Evolutionary conservation across 53 echinoderm and acorn worm species (phyloP).

Genomic region (Luidia sarsii): DNA sequence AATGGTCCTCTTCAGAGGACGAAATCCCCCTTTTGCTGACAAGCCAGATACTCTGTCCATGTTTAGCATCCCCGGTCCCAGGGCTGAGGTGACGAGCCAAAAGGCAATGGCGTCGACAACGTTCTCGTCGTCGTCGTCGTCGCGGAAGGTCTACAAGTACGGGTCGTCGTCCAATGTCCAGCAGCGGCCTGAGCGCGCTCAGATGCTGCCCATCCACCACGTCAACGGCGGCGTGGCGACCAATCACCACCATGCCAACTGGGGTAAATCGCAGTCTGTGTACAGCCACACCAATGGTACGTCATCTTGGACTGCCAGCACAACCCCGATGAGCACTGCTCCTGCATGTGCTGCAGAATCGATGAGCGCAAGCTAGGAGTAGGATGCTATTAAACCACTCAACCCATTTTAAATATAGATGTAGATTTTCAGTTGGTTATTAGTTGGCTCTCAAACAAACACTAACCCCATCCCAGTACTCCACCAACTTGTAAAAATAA

Average conservation of each 20-base stretch:
- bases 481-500: too few species aligned
- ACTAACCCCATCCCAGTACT: too few species aligned
- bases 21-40: too few species aligned
- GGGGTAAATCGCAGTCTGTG: conserved; percentile 1
- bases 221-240: conserved; percentile 23
- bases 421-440: too few species aligned
- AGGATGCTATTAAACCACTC: too few species aligned
- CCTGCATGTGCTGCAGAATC: too few species aligned
- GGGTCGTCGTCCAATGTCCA: conserved; percentile 29
- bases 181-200: neutral
- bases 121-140: conserved; percentile 11
- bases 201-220: conserved; percentile 22
- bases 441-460: too few species aligned
- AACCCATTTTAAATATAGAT: too few species aligned
- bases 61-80: neutral
- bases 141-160: conserved; percentile 38
- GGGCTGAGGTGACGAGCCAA: neutral
- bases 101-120: conserved; percentile 34
- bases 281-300: conserved; percentile 49
- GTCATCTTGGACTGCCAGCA: too few species aligned
- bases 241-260: neutral
- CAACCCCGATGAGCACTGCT: too few species aligned
- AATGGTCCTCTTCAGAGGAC: too few species aligned
- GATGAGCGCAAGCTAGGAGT: too few species aligned
- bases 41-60: neutral